phyloP scores from a whole-genome alignment of 1,140 invertebrate genomes.

The Penaeus chinensis region DNA sequence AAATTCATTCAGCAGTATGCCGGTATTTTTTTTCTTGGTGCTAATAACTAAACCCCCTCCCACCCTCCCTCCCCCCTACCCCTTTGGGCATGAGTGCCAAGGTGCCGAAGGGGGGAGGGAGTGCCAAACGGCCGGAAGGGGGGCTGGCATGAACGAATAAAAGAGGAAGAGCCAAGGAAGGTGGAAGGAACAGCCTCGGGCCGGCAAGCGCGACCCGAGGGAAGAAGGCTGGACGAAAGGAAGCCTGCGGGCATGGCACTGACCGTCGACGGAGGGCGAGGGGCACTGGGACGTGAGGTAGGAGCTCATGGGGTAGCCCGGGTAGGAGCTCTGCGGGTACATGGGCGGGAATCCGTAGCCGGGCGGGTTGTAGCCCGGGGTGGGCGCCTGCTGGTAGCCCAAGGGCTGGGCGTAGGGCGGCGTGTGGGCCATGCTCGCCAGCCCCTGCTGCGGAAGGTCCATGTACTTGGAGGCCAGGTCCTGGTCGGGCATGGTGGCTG shows the following conservation, averaged over 20 bases:
- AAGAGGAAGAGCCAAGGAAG: too few relatives aligned
- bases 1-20: too few relatives aligned
- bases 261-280: slow-evolving; percentile 61
- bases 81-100: too few relatives aligned
- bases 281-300: slow-evolving; percentile 62
- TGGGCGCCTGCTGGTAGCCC: slow-evolving; percentile 62
- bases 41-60: too few relatives aligned
- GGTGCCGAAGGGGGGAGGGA: too few relatives aligned
- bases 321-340: slow-evolving; percentile 62
- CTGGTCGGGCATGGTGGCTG: slow-evolving; percentile 62
- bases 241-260: slow-evolving; percentile 29
- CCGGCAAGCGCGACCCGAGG: not conserved
- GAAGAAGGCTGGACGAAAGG: not conserved
- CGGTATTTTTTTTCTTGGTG: too few relatives aligned
- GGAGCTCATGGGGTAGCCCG: slow-evolving; percentile 61
- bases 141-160: too few relatives aligned
- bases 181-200: too few relatives aligned
- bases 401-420: slow-evolving; percentile 63
- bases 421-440: slow-evolving; percentile 60
- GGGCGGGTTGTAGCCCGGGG: slow-evolving; percentile 62
- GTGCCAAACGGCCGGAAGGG: too few relatives aligned
- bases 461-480: slow-evolving; percentile 63
- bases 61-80: too few relatives aligned
- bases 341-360: slow-evolving; percentile 62
- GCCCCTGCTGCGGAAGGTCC: slow-evolving; percentile 58